These are phyloP conservation scores for Manduca sexta DNA, from an alignment of 1,140 invertebrate genomes.

Conservation along the genomic window DNA sequence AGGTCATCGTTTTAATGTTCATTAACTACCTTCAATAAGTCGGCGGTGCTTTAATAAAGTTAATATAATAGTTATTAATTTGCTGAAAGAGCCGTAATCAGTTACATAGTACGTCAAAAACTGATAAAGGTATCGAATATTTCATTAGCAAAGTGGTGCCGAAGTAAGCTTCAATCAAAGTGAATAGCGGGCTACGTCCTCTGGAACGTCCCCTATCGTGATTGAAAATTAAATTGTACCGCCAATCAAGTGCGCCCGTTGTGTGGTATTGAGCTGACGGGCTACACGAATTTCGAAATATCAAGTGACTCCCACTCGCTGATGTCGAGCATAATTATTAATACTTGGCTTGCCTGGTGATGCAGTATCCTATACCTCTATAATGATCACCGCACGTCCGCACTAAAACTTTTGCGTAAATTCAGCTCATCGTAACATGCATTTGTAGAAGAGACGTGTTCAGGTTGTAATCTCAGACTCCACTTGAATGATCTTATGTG, in stretches of 20 bases:
- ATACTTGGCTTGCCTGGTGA: background rate
- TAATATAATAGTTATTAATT: no score
- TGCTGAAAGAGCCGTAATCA: no score
- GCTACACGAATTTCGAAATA: slow-evolving; percentile 11
- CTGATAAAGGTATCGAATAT: slow-evolving; percentile 7
- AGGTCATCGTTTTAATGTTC: no score
- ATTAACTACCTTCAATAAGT: no score
- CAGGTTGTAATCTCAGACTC: slow-evolving; percentile 27
- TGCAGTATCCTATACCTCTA: background rate
- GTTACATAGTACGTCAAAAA: background rate
- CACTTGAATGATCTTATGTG: slow-evolving; percentile 27
- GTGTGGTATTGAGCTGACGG: slow-evolving; percentile 9
- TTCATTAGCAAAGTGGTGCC: slow-evolving; percentile 1
- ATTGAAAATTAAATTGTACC: slow-evolving; percentile 51
- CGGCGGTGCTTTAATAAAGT: no score
- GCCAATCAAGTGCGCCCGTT: slow-evolving; percentile 29
- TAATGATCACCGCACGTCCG: no score
- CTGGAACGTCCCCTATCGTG: slow-evolving; percentile 28
- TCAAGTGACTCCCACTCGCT: slow-evolving; percentile 12
- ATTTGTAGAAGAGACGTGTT: slow-evolving; percentile 16
- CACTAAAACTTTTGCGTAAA: background rate
- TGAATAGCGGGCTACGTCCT: slow-evolving; percentile 20
- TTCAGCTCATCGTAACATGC: background rate
- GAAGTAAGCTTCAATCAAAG: slow-evolving; percentile 34
- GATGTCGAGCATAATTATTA: slow-evolving; percentile 12